Conservation (phyloP, 2,113 vertebrate genomes). For the Empidonax alnorum region DNA sequence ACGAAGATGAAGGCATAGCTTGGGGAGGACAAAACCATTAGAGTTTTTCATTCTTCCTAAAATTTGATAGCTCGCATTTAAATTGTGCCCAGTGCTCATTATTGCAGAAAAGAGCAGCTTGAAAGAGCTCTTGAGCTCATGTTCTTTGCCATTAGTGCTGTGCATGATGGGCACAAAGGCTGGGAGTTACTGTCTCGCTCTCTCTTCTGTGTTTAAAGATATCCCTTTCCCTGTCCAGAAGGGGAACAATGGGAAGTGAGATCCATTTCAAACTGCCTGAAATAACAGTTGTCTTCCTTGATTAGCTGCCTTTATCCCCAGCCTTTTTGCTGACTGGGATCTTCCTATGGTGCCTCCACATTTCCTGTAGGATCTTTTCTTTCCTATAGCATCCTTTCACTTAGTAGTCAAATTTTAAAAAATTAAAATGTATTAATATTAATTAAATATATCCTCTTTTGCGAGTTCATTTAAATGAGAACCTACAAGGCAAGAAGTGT, state of each 20-base stretch:
- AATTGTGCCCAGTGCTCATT: neutral
- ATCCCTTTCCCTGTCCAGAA: neutral
- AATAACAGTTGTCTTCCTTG: neutral
- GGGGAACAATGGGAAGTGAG: neutral
- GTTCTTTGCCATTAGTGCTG: neutral
- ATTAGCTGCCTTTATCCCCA: neutral
- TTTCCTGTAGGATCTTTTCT: neutral
- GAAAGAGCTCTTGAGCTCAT: neutral
- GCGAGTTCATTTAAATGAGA: neutral
- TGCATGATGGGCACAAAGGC: neutral
- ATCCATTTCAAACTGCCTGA: neutral
- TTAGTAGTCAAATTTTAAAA: neutral
- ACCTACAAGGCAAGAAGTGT: neutral
- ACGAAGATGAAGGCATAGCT: neutral
- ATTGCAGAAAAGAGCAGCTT: neutral
- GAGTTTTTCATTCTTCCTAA: neutral
- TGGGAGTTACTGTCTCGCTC: neutral
- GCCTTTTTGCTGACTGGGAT: neutral
- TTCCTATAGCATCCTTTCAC: neutral
- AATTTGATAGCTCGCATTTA: neutral
- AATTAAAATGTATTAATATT: neutral
- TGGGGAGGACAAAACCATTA: neutral
- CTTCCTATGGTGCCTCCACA: neutral
- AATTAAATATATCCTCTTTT: neutral
- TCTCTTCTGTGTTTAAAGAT: neutral